Evolutionary conservation across 1,140 invertebrate genomes (phyloP).

Genomic region (Drosophila ficusphila): DNA sequence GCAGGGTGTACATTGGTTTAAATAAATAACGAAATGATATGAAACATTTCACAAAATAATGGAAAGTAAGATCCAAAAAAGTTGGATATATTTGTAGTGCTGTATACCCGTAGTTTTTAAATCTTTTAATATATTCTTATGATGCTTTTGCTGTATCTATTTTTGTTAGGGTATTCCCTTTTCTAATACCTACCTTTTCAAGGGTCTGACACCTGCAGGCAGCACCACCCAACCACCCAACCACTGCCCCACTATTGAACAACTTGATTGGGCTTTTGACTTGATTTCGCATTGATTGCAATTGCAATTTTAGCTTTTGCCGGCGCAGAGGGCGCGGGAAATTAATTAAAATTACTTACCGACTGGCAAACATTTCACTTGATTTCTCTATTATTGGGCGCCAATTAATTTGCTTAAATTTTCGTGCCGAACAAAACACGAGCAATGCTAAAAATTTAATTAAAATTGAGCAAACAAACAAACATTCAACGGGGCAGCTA

Average conservation of each 20-base stretch:
- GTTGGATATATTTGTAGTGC: not conserved
- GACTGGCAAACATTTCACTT: slow-evolving; percentile 26
- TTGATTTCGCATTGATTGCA: slow-evolving; percentile 61
- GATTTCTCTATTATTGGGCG: slow-evolving; percentile 38
- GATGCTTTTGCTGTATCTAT: too few relatives aligned
- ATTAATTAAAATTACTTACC: slow-evolving; percentile 72
- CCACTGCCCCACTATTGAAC: slow-evolving; percentile 6
- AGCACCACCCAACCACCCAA: not conserved
- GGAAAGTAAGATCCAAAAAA: too few relatives aligned
- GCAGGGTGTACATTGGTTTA: not conserved
- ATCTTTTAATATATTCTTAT: not conserved
- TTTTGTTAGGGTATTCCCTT: not conserved
- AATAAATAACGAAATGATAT: not conserved
- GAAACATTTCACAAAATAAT: too few relatives aligned
- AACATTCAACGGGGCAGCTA: slow-evolving; percentile 22
- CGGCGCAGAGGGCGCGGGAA: slow-evolving; percentile 14
- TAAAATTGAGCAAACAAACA: slow-evolving; percentile 55
- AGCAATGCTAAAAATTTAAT: slow-evolving; percentile 69
- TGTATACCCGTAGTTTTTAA: not conserved
- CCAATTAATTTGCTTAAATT: slow-evolving; percentile 65
- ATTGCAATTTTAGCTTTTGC: slow-evolving; percentile 56
- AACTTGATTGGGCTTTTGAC: slow-evolving; percentile 40
- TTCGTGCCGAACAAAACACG: slow-evolving; percentile 43
- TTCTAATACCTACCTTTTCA: not conserved
- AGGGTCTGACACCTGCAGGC: slow-evolving; percentile 21